Percentiles rank a stretch among this genome's conserved stretches.
phyloP scores from a whole-genome alignment of 2,113 vertebrate species.

The Rhea americana region DNA sequence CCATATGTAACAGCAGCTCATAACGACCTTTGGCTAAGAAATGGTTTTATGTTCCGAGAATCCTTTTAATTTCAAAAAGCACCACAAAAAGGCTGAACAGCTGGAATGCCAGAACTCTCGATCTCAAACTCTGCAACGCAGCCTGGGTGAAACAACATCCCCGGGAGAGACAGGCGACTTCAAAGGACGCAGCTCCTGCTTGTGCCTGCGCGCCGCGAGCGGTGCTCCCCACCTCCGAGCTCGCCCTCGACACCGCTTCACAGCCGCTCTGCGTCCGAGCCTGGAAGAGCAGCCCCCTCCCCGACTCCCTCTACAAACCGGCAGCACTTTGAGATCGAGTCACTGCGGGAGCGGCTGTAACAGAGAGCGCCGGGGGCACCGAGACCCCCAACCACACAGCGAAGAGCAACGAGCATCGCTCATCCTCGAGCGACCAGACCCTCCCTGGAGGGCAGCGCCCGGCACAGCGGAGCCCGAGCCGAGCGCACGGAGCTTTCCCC shows the following conservation, averaged over 20 bases:
- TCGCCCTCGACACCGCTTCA: neutral
- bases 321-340: no score
- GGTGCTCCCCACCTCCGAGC: neutral
- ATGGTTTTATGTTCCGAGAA: neutral
- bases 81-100: neutral
- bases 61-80: neutral
- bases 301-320: no score
- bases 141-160: neutral
- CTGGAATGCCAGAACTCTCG: neutral
- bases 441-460: neutral
- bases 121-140: neutral
- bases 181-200: neutral
- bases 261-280: neutral
- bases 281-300: neutral
- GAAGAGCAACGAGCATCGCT: neutral
- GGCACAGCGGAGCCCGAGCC: neutral
- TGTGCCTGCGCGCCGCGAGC: neutral
- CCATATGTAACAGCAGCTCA: neutral
- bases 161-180: neutral
- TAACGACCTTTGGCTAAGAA: neutral
- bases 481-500: rapidly evolving
- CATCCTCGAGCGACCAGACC: neutral
- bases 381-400: no score
- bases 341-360: no score
- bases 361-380: no score